Base-by-base conservation (phyloP, 2,888 invertebrate species). In the Eupeodes luniger region DNA sequence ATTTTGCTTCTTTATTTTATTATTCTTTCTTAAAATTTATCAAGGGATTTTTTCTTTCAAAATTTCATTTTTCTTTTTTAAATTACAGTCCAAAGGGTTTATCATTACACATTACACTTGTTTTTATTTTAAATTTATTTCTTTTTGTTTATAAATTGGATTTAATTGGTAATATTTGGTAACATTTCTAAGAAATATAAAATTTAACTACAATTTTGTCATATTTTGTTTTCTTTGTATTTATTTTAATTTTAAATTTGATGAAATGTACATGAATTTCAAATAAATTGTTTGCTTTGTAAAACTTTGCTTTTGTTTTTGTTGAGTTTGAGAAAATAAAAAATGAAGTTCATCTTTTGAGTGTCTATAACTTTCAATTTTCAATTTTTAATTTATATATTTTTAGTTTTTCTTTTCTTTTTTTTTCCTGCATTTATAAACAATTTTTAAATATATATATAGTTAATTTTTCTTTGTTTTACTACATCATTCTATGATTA, bases 161-260 rank as follows among this genome's bases (percentile, higher is more conserved):
- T 87, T 84, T 87, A 87, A 80, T 83, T 83, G 78, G 76, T 87
- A 87, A 84, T 87, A 87, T 87, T 87, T 87, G 87, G 85, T 88
- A 88, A 85, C 88, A 81, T 88, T 81, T 85, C 88, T 81, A 88
- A 64, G 88, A 88, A 88, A 88, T 88, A 88, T 81, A 88, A 88
- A 88, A 87, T 87, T 87, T 87, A 80, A 84, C 87, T 87, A 84
- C 80, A 87, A 55, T 59, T 78, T 34, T 67, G 12, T 70, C 47
- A 81, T 40, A 66, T 47, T 61, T 59, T 34, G 64, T 53, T 53
- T 7, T 74, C 5, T 64, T 75, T 12, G 2, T 27, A 1, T 27
- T 27, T 27, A 27, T 19, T 49, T 83, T 53, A 40, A 14, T 44
- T 64, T 72, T 70, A 27, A 53, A 75, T 57, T 80, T 80, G 70